Percentiles rank a stretch among this genome's conserved stretches.
Conservation (phyloP, 1,140 invertebrate genomes). For the Pseudomyrmex dendroicus region DNA sequence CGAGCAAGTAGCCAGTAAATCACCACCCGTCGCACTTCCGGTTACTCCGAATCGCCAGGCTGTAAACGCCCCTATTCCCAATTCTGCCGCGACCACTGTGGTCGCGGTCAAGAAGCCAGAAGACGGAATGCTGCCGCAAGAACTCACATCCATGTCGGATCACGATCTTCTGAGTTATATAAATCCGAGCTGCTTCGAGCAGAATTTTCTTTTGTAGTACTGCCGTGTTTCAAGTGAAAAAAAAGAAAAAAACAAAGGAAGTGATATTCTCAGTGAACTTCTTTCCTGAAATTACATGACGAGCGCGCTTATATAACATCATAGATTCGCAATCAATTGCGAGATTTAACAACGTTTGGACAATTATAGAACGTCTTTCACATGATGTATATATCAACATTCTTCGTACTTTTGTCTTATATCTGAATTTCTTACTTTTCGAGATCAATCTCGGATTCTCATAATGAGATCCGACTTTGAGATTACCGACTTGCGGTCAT, state of each 20-base stretch:
- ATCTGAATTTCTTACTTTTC: background rate
- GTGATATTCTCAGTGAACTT: slow-evolving; percentile 26
- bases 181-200: slow-evolving; percentile 93
- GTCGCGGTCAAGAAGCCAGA: slow-evolving; percentile 78
- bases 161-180: slow-evolving; percentile 94
- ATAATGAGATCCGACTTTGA: background rate
- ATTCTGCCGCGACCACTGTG: slow-evolving; percentile 64
- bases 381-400: background rate
- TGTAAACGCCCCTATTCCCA: slow-evolving; percentile 76
- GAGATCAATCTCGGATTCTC: slow-evolving; percentile 13
- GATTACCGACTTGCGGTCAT: background rate
- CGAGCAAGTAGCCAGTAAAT: slow-evolving; percentile 82
- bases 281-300: background rate
- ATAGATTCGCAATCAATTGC: background rate
- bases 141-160: slow-evolving; percentile 92
- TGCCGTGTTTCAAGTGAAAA: slow-evolving; percentile 33
- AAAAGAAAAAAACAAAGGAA: background rate
- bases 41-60: slow-evolving; percentile 74
- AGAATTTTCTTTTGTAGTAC: slow-evolving; percentile 81
- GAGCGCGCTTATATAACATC: background rate
- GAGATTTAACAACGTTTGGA: slow-evolving; percentile 17
- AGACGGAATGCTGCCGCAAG: slow-evolving; percentile 87
- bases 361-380: slow-evolving; percentile 2
- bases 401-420: slow-evolving; percentile 13
- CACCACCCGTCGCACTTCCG: slow-evolving; percentile 73